Evolutionary conservation across 2,888 invertebrate genomes (phyloP).

Genomic region (Parasteatoda lunata): DNA sequence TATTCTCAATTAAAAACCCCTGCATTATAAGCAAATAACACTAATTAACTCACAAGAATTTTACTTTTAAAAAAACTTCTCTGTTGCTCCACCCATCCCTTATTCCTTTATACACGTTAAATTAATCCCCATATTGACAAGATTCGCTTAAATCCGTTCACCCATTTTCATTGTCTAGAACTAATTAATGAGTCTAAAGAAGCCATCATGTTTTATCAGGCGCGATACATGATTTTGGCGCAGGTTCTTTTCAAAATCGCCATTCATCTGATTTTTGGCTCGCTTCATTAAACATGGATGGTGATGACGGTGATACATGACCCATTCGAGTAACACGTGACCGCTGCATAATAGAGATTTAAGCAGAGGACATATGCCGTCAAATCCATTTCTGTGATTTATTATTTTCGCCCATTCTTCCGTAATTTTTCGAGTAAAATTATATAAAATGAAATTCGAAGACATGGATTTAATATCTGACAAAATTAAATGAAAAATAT

Average conservation of each 20-base stretch:
- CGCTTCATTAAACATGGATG: slow-evolving; percentile 32
- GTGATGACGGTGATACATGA: slow-evolving; percentile 28
- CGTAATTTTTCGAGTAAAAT: too few relatives aligned
- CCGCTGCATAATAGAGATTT: slow-evolving; percentile 11
- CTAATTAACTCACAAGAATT: too few relatives aligned
- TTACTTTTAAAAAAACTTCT: background rate
- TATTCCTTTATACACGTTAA: slow-evolving; percentile 25
- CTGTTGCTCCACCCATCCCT: background rate
- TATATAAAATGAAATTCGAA: too few relatives aligned
- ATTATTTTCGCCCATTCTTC: too few relatives aligned
- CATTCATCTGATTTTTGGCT: slow-evolving; percentile 49
- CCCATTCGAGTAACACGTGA: slow-evolving; percentile 19
- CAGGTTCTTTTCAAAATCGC: slow-evolving; percentile 33
- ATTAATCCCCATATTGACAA: slow-evolving; percentile 50
- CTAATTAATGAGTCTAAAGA: slow-evolving; percentile 55
- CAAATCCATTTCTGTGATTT: background rate
- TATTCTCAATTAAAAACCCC: too few relatives aligned
- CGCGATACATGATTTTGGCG: slow-evolving; percentile 34
- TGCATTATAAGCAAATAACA: too few relatives aligned
- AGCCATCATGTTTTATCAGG: slow-evolving; percentile 50
- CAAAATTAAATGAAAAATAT: too few relatives aligned
- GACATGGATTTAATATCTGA: too few relatives aligned
- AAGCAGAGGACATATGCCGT: background rate
- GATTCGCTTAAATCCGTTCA: slow-evolving; percentile 4
- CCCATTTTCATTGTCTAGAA: slow-evolving; percentile 43